A percentile compares a stretch with the other conserved stretches of the same genome.
Conservation (phyloP, 2,888 invertebrate genomes). For the Clunio marinus region DNA sequence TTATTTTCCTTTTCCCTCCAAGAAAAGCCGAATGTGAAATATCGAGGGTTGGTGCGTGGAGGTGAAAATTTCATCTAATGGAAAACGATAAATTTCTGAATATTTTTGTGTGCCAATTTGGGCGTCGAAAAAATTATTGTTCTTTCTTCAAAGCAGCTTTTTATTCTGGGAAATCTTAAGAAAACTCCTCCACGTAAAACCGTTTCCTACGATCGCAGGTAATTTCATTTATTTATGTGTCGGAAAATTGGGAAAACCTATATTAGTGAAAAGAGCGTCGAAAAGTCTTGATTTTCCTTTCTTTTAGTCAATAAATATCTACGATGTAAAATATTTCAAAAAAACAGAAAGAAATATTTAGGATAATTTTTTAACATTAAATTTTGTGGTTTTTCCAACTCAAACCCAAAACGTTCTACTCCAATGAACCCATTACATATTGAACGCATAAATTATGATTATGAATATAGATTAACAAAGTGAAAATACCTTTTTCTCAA, state of each 20-base stretch:
- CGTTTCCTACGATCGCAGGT: no score
- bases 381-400: neutral
- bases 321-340: no score
- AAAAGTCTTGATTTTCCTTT: no score
- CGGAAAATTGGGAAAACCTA: no score
- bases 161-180: no score
- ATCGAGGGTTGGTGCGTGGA: neutral
- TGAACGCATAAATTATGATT: slow-evolving; percentile 25
- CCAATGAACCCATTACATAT: slow-evolving; percentile 4
- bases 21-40: neutral
- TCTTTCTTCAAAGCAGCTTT: no score
- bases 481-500: neutral
- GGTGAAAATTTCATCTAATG: slow-evolving; percentile 16
- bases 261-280: no score
- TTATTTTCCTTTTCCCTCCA: neutral
- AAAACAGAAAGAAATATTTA: neutral
- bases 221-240: no score
- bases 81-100: slow-evolving; percentile 28
- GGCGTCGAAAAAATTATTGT: neutral
- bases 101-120: neutral
- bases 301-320: no score
- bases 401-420: neutral
- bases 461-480: slow-evolving; percentile 22
- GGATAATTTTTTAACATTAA: neutral
- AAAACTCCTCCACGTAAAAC: no score